A percentile compares a stretch with the other conserved stretches of the same genome.
phyloP scores from a whole-genome alignment of 1,140 invertebrate species.

The Drosophila pallidifrons region DNA sequence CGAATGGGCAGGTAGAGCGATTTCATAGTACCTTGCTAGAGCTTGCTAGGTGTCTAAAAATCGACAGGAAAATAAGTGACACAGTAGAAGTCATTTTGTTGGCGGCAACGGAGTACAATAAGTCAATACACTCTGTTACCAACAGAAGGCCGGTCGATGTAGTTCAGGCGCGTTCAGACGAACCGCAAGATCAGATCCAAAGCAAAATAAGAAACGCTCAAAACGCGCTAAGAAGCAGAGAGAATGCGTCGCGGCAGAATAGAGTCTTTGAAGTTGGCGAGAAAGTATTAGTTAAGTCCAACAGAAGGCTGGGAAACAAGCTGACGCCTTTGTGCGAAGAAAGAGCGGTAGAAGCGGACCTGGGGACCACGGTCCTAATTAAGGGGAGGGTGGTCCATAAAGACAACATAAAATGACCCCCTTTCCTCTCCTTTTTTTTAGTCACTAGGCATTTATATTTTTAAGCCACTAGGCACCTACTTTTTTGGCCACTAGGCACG shows the following conservation, averaged over 20 bases:
- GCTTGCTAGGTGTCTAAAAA: slow-evolving; percentile 10
- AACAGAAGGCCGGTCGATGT: background rate
- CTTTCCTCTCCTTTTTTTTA: background rate
- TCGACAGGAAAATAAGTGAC: background rate
- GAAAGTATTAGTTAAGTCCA: background rate
- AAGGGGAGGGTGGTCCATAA: background rate
- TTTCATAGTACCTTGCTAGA: slow-evolving; percentile 15
- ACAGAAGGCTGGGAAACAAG: background rate
- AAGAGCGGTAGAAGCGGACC: background rate
- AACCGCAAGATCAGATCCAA: background rate
- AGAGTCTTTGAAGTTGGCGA: background rate
- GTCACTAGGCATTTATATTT: background rate
- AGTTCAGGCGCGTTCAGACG: background rate
- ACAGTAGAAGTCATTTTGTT: background rate
- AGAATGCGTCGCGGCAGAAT: background rate
- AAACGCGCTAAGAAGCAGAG: background rate
- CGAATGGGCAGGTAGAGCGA: slow-evolving; percentile 29
- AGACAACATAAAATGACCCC: background rate
- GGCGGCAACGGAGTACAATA: background rate
- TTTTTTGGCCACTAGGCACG: background rate
- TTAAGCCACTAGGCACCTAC: background rate
- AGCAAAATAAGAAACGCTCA: background rate
- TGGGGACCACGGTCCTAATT: slow-evolving; percentile 2
- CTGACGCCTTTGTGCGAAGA: background rate
- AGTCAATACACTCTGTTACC: background rate